These are phyloP conservation scores for Lypha dubia DNA, from an alignment of 2,888 invertebrate genomes.

Conservation along the genomic window DNA sequence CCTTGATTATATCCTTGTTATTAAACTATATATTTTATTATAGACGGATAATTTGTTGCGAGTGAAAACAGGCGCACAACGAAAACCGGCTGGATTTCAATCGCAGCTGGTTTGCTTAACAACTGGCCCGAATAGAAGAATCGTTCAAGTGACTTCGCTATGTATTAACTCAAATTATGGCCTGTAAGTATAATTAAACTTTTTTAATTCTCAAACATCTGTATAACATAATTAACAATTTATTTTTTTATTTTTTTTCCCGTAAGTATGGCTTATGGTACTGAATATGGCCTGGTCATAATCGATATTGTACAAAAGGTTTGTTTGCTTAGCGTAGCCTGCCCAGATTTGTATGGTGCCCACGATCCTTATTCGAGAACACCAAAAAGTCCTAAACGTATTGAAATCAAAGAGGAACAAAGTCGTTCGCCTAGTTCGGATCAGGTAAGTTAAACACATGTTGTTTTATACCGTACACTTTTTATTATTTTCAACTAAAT, in stretches of 20 bases:
- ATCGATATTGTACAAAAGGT: constrained; percentile 96
- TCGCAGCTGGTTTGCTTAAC: constrained; percentile 97
- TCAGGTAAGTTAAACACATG: constrained; percentile 87
- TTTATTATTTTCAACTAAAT: constrained; percentile 48
- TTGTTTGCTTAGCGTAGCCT: constrained; percentile 93
- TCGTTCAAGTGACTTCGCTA: constrained; percentile 90
- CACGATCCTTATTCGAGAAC: constrained; percentile 93
- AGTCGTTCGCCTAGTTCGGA: constrained; percentile 94
- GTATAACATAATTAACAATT: too few relatives aligned
- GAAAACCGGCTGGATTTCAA: constrained; percentile 98
- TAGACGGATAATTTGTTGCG: constrained; percentile 85
- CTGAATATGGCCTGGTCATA: constrained; percentile 97
- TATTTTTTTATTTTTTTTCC: constrained; percentile 74
- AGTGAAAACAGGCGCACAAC: constrained; percentile 90
- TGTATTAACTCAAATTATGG: constrained; percentile 98
- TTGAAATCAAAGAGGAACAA: constrained; percentile 85
- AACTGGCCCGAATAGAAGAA: constrained; percentile 88
- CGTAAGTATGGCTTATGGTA: constrained; percentile 98
- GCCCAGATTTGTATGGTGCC: constrained; percentile 95
- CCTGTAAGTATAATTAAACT: constrained; percentile 88
- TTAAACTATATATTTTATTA: constrained; percentile 67
- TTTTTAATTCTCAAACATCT: too few relatives aligned
- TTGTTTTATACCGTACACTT: constrained; percentile 20
- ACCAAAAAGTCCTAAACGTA: constrained; percentile 89
- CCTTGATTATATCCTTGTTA: background rate